A percentile compares a stretch with the other conserved stretches of the same genome.
phyloP scores from a whole-genome alignment of 2,888 invertebrate species.

The Noctua janthe region DNA sequence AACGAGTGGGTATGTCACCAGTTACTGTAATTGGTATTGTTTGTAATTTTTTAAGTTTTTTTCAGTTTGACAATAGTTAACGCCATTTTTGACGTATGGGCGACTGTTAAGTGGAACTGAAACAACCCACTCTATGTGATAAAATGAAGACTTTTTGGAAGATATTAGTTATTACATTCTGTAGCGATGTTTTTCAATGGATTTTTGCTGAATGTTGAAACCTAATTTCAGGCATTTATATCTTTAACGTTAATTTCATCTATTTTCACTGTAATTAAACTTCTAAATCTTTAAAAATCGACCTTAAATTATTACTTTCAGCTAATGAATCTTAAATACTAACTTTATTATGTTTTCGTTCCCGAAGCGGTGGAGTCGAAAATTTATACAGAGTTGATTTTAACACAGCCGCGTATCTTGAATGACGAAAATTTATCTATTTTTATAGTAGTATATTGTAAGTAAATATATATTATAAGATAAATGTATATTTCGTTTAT shows the following conservation, averaged over 20 bases:
- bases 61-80: background rate
- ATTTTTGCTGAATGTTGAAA: background rate
- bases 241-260: background rate
- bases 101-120: background rate
- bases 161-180: background rate
- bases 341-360: slow-evolving; percentile 49
- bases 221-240: background rate
- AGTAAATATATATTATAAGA: slow-evolving; percentile 48
- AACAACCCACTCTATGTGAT: background rate
- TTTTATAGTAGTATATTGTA: slow-evolving; percentile 46
- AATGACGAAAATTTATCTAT: slow-evolving; percentile 62
- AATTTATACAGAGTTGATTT: slow-evolving; percentile 78
- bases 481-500: slow-evolving; percentile 68
- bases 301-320: slow-evolving; percentile 36
- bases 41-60: background rate
- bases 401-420: slow-evolving; percentile 81
- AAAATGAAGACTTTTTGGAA: no score
- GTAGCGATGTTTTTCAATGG: background rate
- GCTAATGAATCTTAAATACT: slow-evolving; percentile 50
- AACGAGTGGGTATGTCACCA: background rate
- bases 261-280: slow-evolving; percentile 11
- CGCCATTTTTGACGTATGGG: background rate
- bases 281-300: slow-evolving; percentile 27
- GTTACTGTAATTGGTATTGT: background rate
- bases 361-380: slow-evolving; percentile 64